These are phyloP conservation scores for Drosophila hydei DNA, from an alignment of 1,140 invertebrate species.

Conservation along the genomic window DNA sequence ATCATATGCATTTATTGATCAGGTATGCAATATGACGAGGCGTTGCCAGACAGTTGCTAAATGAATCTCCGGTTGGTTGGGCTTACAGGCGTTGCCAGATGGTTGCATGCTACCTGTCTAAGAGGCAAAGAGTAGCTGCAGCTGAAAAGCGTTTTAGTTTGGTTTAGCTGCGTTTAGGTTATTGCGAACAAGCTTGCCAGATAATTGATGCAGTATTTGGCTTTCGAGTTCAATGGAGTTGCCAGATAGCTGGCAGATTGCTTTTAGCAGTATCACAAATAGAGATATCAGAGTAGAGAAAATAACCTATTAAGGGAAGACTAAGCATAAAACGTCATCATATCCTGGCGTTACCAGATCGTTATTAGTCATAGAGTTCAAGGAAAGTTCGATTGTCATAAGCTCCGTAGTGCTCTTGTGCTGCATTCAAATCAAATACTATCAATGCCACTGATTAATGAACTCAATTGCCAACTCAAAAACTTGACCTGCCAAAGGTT, in stretches of 20 bases:
- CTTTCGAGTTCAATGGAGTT: not conserved
- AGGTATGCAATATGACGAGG: no score
- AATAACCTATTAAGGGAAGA: no score
- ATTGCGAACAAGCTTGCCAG: no score
- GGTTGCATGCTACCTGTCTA: not conserved
- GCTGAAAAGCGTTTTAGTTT: no score
- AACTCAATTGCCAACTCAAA: constrained; percentile 20
- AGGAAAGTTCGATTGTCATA: not conserved
- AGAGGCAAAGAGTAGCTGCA: no score
- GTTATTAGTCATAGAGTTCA: no score
- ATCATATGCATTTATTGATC: no score
- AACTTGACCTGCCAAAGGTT: constrained; percentile 6
- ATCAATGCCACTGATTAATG: constrained; percentile 19
- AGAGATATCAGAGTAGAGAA: no score
- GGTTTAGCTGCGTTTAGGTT: no score
- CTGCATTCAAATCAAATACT: constrained; percentile 4
- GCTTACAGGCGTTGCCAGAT: not conserved
- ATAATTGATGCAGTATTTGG: no score
- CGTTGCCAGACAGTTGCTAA: not conserved
- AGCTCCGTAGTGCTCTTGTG: not conserved
- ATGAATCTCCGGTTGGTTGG: no score
- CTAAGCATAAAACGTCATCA: not conserved
- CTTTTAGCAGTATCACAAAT: no score
- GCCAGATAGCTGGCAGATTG: not conserved
- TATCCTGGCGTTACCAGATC: not conserved